These are phyloP conservation scores for Synergus umbraculus DNA, from an alignment of 2,888 invertebrate species.

Conservation along the genomic window DNA sequence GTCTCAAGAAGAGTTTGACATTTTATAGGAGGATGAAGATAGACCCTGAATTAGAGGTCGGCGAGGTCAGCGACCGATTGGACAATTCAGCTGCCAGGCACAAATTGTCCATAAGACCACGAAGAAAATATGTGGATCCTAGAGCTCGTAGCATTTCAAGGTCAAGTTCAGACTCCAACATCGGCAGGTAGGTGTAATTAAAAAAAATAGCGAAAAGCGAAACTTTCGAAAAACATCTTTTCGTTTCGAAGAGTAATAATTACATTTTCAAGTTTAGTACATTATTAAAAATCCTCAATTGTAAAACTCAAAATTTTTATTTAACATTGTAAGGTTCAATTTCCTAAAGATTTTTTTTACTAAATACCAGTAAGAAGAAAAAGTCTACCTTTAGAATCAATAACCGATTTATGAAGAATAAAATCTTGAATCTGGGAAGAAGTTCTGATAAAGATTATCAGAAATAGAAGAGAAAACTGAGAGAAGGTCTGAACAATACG, in stretches of 20 bases:
- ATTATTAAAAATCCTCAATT: too few relatives aligned
- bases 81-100: constrained; percentile 87
- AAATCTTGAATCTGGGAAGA: too few relatives aligned
- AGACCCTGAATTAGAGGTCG: constrained; percentile 83
- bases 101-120: constrained; percentile 86
- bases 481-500: too few relatives aligned
- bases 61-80: constrained; percentile 80
- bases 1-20: constrained; percentile 40
- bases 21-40: constrained; percentile 72
- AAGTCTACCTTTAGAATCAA: too few relatives aligned
- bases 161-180: constrained; percentile 64
- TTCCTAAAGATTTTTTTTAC: too few relatives aligned
- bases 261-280: not conserved
- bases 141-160: constrained; percentile 70
- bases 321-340: too few relatives aligned
- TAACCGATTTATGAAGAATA: too few relatives aligned
- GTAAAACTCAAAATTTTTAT: too few relatives aligned
- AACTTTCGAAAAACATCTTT: not conserved
- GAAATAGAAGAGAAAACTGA: too few relatives aligned
- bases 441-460: too few relatives aligned
- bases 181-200: constrained; percentile 62
- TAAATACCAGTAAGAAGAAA: too few relatives aligned
- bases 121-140: constrained; percentile 82
- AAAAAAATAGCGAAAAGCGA: constrained; percentile 9
- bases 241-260: not conserved